Conservation (phyloP, 2,113 vertebrate genomes). For the Protobothrops mucrosquamatus region DNA sequence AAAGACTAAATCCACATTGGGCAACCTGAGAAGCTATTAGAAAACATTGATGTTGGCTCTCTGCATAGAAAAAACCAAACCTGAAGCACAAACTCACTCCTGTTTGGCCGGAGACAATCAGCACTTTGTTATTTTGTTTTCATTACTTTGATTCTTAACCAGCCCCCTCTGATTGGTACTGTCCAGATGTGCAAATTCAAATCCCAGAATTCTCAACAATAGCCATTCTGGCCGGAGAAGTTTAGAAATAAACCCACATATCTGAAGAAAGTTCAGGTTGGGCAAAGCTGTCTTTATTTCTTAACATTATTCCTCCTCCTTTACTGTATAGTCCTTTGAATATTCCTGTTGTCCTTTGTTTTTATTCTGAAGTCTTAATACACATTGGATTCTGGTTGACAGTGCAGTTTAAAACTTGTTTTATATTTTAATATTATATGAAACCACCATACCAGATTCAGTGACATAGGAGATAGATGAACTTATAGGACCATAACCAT, state of each 20-base stretch:
- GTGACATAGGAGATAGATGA: slow-evolving; percentile 89
- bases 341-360: not conserved
- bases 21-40: not conserved
- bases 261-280: not conserved
- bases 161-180: not conserved
- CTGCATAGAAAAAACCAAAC: not conserved
- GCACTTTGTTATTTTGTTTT: not conserved
- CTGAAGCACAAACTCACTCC: not conserved
- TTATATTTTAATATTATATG: slow-evolving; percentile 23
- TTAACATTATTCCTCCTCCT: not conserved
- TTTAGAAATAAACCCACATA: not conserved
- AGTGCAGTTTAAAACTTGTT: not conserved
- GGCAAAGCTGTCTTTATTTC: not conserved
- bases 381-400: not conserved
- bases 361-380: not conserved
- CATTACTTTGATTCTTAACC: not conserved
- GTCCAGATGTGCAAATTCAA: not conserved
- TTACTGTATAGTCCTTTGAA: not conserved
- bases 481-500: slow-evolving; percentile 91
- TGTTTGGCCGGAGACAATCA: not conserved
- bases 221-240: not conserved
- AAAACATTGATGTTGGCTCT: not conserved
- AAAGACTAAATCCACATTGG: not conserved
- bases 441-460: slow-evolving; percentile 84
- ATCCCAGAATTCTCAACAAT: not conserved